Evolutionary conservation across 2,113 vertebrate species (phyloP).

Genomic region (Ondatra zibethicus): DNA sequence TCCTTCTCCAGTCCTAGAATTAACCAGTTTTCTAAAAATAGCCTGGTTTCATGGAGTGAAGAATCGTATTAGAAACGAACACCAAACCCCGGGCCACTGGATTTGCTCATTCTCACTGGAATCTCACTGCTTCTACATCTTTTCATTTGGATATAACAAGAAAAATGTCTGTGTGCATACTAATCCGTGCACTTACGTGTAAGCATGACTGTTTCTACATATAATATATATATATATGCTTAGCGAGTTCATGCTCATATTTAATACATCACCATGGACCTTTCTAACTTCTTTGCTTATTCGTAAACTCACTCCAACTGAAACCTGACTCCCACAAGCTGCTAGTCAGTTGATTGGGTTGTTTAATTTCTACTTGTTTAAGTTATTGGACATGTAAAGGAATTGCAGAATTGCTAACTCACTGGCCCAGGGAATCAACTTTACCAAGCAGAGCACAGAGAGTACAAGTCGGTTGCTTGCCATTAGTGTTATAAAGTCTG

Average conservation of each 20-base stretch:
- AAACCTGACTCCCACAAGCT: neutral
- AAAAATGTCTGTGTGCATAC: neutral
- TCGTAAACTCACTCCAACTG: neutral
- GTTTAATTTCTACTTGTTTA: neutral
- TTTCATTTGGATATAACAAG: neutral
- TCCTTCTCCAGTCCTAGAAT: neutral
- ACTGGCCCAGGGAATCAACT: neutral
- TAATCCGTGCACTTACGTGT: neutral
- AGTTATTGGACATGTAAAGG: neutral
- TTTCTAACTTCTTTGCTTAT: neutral
- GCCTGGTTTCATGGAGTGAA: conserved; percentile 11
- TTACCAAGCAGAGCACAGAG: neutral
- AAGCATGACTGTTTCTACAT: neutral
- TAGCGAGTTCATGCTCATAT: neutral
- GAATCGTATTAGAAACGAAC: conserved; percentile 28
- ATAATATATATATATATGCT: conserved; percentile 41
- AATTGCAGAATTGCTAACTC: conserved; percentile 18
- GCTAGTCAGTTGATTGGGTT: conserved; percentile 11
- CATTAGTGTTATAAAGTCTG: conserved; percentile 12
- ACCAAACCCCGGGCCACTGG: conserved; percentile 1
- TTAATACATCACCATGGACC: neutral
- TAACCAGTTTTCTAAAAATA: conserved; percentile 25
- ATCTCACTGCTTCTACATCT: neutral
- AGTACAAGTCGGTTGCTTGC: neutral
- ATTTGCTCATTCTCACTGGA: neutral